Conservation (phyloP, 2,888 invertebrate genomes). For the Lepidocyrtinus sp. region DNA sequence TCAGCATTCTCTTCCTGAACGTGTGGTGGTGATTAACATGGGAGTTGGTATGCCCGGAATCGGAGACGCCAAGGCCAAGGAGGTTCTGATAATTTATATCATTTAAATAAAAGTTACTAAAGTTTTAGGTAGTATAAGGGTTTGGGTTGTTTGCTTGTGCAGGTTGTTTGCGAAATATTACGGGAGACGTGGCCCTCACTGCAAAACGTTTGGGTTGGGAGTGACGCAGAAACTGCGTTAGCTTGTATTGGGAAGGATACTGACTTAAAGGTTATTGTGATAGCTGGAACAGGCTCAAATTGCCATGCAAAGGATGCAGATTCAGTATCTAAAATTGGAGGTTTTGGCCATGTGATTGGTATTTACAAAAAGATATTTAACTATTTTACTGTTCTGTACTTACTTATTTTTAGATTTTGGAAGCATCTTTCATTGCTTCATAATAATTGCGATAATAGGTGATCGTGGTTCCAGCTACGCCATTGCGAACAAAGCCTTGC, state of each 20-base stretch:
- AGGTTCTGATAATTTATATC: constrained; percentile 43
- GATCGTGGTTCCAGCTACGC: constrained; percentile 66
- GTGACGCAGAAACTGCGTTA: constrained; percentile 66
- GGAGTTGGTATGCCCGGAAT: constrained; percentile 68
- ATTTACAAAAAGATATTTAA: constrained; percentile 11
- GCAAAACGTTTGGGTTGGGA: constrained; percentile 63
- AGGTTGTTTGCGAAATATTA: constrained; percentile 52
- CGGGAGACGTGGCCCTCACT: constrained; percentile 51
- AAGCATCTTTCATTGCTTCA: background rate
- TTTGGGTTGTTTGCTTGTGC: background rate
- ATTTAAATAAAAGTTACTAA: background rate
- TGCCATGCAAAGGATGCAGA: constrained; percentile 58
- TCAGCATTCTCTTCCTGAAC: constrained; percentile 26
- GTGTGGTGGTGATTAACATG: constrained; percentile 27
- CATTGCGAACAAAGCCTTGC: constrained; percentile 59
- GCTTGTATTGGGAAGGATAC: constrained; percentile 58
- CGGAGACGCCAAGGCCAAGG: constrained; percentile 50
- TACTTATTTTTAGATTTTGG: background rate
- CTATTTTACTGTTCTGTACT: background rate
- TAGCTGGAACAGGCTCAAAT: constrained; percentile 68
- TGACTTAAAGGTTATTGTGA: constrained; percentile 56
- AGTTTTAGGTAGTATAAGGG: background rate
- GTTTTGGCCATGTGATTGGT: constrained; percentile 68
- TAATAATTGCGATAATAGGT: constrained; percentile 42
- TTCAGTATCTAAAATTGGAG: constrained; percentile 62